phyloP scores from a whole-genome alignment of 2,113 vertebrate species.

The Cygnus atratus region DNA sequence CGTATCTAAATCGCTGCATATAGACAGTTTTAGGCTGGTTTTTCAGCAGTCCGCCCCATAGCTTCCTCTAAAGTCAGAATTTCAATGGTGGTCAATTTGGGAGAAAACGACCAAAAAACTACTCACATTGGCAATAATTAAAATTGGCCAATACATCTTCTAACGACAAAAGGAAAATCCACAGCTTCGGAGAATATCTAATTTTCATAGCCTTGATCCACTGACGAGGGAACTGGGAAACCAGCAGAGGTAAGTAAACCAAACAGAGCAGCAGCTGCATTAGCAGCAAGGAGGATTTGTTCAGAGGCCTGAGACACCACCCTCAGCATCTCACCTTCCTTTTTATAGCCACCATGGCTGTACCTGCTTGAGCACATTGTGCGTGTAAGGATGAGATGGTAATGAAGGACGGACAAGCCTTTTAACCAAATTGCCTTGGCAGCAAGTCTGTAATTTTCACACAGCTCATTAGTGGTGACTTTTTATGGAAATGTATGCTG shows the following conservation, averaged over 20 bases:
- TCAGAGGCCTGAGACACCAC: not conserved
- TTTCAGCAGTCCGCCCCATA: not conserved
- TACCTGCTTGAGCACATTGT: not conserved
- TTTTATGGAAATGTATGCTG: slow-evolving; percentile 41
- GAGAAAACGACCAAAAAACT: not conserved
- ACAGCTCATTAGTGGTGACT: slow-evolving; percentile 54
- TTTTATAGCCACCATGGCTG: not conserved
- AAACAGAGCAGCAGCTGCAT: not conserved
- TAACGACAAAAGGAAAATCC: not conserved
- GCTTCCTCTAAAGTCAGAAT: not conserved
- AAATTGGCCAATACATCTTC: not conserved
- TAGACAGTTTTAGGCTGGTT: not conserved
- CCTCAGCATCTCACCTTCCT: not conserved
- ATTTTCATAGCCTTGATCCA: not conserved
- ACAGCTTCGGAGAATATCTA: not conserved
- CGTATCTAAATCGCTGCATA: not conserved
- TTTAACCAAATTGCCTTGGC: slow-evolving; percentile 60
- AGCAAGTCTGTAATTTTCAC: not conserved
- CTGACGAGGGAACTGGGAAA: not conserved
- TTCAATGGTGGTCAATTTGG: not conserved
- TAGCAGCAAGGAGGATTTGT: not conserved
- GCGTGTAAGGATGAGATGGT: not conserved
- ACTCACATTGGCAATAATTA: not conserved
- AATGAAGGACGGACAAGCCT: not conserved
- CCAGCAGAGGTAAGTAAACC: not conserved